Evolutionary conservation across 2,113 vertebrate species (phyloP).

Genomic region (Pseudolaguvia tuberculata): DNA sequence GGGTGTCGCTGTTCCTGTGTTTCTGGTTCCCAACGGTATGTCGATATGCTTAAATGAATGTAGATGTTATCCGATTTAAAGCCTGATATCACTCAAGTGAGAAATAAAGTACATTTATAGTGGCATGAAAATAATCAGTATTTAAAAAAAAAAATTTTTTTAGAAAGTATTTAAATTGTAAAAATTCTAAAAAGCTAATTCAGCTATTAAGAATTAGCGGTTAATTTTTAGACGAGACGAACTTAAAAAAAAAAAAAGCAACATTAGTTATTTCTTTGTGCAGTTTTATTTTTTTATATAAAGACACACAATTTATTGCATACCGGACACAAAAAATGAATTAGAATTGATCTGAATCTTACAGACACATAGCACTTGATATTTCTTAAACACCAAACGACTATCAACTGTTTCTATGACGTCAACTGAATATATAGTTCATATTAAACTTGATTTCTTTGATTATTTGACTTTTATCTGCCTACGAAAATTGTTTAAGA

Average conservation of each 20-base stretch:
- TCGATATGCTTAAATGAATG: neutral
- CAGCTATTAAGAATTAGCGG: neutral
- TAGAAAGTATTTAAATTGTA: neutral
- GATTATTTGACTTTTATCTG: neutral
- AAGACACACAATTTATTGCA: neutral
- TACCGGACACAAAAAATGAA: neutral
- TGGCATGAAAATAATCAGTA: neutral
- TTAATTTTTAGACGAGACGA: neutral
- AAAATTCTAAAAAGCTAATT: neutral
- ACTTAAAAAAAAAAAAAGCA: neutral
- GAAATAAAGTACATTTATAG: neutral
- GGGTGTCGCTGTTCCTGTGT: slow-evolving; percentile 57
- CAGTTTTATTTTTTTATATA: neutral
- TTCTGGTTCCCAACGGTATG: neutral
- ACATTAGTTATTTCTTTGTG: neutral
- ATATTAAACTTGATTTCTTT: neutral
- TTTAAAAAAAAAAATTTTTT: neutral
- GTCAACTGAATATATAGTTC: neutral
- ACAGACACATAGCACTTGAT: neutral
- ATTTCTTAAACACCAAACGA: neutral
- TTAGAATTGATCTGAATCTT: neutral
- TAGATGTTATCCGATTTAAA: neutral
- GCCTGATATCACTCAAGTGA: neutral
- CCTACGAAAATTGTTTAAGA: neutral
- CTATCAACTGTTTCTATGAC: neutral